Evolutionary conservation across 2,888 invertebrate genomes (phyloP), one percentile per base, ranked within the genome.

Genomic region (Eumacrocentrus americanus): DNA sequence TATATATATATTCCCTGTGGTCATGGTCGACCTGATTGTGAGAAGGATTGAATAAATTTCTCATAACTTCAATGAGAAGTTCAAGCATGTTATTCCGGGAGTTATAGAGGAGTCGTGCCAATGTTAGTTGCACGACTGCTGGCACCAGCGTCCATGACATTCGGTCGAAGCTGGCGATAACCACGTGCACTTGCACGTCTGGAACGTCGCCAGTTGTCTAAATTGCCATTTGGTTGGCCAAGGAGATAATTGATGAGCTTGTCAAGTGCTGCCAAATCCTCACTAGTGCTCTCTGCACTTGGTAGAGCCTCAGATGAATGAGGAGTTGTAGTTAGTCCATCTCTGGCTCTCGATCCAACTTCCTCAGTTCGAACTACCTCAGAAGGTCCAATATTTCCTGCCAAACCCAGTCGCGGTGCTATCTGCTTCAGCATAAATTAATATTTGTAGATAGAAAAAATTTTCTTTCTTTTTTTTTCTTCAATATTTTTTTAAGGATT

Each of bases 231-330:
- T 16, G 84, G 81, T 58, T 82, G 83, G 29, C 85, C 86, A 14
- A 89, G 75, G 12, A 89, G 78, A 25, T 86, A 85, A 20, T 85
- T 86, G 9, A 89, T 83, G 16, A 89, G 81, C 72, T 87, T 86
- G 71, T 89, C 89, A 48, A 89, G 77, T 1, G 85, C 84, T 23
- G 84, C 87, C 34, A 89, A 84, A 68, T 89, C 89, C 61, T 86
- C 85, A 44, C 58, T 72, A n/a, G 72, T 71, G 37, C 51, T 74
- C 9, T 61, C 73, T 12, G 65, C 60, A 50, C 60, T 70, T 12
- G 55, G 50, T 6, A 82, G 72, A 66, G 82, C 84, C 71, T 82
- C 76, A 1, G 77, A 75, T 29, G 76, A 76, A 23, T 60, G 65
- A 18, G 65, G 52, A 23, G 50, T 52, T 2, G 57, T 22, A 5